A percentile compares a stretch with the other conserved stretches of the same genome.
These are phyloP conservation scores for Eidolon helvum DNA, from an alignment of 2,113 vertebrate genomes.

Conservation along the genomic window DNA sequence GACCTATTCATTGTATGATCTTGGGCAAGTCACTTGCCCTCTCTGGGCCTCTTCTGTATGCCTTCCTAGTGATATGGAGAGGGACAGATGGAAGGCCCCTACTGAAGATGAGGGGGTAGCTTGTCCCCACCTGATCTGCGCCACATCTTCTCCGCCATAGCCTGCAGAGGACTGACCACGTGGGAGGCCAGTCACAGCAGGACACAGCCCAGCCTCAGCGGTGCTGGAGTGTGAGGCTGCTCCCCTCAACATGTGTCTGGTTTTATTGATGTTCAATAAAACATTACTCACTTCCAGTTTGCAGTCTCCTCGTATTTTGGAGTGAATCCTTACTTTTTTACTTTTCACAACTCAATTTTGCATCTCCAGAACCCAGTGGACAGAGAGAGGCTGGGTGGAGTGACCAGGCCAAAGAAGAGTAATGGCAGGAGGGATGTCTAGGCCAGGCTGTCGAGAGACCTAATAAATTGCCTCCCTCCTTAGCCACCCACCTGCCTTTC, in stretches of 20 bases:
- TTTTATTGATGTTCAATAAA: neutral
- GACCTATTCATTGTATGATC: neutral
- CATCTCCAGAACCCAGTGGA: neutral
- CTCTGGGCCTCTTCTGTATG: neutral
- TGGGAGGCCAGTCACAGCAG: neutral
- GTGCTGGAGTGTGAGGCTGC: neutral
- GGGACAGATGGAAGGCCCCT: rapidly evolving
- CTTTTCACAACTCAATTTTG: neutral
- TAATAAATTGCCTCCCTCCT: constrained; percentile 34
- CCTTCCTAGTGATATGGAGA: neutral
- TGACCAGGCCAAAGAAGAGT: neutral
- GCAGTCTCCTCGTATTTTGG: neutral
- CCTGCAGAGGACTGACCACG: neutral
- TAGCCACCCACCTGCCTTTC: constrained; percentile 29
- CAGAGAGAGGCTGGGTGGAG: neutral
- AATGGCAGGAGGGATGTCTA: neutral
- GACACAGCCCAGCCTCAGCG: neutral
- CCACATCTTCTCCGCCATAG: neutral
- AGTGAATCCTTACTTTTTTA: neutral
- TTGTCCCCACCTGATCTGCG: neutral
- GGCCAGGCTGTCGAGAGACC: neutral
- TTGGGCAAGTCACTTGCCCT: neutral
- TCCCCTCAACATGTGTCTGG: rapidly evolving
- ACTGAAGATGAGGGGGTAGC: too few species aligned
- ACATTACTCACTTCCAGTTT: neutral